Evolutionary conservation across 2,113 vertebrate species (phyloP), one percentile per base, ranked within the genome.

Genomic region (Propithecus coquereli): DNA sequence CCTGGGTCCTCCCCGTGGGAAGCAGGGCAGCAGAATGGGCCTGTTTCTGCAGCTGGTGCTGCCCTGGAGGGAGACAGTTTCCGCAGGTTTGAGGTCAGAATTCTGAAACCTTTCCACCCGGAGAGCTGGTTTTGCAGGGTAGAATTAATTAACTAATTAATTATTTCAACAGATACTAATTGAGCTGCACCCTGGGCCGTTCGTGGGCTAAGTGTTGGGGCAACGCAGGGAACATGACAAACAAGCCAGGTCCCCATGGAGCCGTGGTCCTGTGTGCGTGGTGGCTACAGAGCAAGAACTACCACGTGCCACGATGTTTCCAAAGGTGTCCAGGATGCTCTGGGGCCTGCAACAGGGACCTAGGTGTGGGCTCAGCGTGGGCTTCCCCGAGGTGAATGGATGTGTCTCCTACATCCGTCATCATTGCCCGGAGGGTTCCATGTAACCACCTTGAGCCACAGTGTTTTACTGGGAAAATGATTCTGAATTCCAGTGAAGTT

Each of bases 91-190:
- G 8, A 95, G 94, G 87, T 93, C 90, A 94, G 73, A 43, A 37
- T 45, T 83, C 68, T 6, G 18, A 74, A 73, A 79, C 82, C 54
- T 88, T 91, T 94, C 84, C 70, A 83, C 80, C 92, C 34, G 45
- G 80, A 83, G 63, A 92, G 73, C 90, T 92, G 68, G 84, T 89
- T 96, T 92, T 97, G 90, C 80, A 94, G 85, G n/a, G 32, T n/a
- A 45, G 63, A 80, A 76, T 87, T 94, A 87, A 96, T 95, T 68
- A 95, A 74, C 76, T 89, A 80, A 96, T 87, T 96, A 87, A 92
- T 97, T 90, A 90, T 90, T 95, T 90, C 50, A 73, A 74, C 87
- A 96, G 95, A 74, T 80, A 63, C 93, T 94, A 87, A 96, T 92
- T 94, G 87, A 91, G 77, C 52, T 87, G 74, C 47, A 80, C 63